Conservation (phyloP, 2,113 vertebrate genomes). For the Lasiurus cinereus region DNA sequence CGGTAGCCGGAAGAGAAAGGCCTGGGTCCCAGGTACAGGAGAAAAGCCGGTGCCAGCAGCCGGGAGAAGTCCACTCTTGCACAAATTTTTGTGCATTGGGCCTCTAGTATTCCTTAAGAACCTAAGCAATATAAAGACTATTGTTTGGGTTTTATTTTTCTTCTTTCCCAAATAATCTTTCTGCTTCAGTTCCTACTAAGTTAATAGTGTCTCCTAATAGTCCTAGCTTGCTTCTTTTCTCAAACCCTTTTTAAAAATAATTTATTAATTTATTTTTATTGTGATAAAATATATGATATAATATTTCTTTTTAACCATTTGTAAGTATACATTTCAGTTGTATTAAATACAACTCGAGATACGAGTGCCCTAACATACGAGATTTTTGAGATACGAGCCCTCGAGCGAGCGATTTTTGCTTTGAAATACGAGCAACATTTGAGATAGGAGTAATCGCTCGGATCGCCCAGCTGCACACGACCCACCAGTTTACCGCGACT, state of each 20-base stretch:
- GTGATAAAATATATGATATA: neutral
- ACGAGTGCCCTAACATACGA: too few relatives aligned
- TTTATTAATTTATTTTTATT: neutral
- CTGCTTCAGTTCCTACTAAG: conserved; percentile 75
- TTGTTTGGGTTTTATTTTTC: neutral
- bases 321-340: neutral
- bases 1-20: too few relatives aligned
- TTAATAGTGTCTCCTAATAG: conserved; percentile 70
- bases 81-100: too few relatives aligned
- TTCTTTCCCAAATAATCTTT: conserved; percentile 64
- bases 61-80: too few relatives aligned
- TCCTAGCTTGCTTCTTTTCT: conserved; percentile 72
- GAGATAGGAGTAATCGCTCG: too few relatives aligned
- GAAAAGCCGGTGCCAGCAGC: too few relatives aligned
- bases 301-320: conserved; percentile 12
- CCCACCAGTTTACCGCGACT: too few relatives aligned
- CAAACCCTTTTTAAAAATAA: conserved; percentile 16
- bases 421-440: too few relatives aligned
- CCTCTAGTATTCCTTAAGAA: neutral
- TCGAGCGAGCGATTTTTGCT: too few relatives aligned
- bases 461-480: too few relatives aligned
- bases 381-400: too few relatives aligned
- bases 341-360: neutral
- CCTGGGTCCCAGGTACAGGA: too few relatives aligned
- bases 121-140: neutral